Evolutionary conservation across 2,888 invertebrate genomes (phyloP).

Genomic region (Brachylomia viminalis): DNA sequence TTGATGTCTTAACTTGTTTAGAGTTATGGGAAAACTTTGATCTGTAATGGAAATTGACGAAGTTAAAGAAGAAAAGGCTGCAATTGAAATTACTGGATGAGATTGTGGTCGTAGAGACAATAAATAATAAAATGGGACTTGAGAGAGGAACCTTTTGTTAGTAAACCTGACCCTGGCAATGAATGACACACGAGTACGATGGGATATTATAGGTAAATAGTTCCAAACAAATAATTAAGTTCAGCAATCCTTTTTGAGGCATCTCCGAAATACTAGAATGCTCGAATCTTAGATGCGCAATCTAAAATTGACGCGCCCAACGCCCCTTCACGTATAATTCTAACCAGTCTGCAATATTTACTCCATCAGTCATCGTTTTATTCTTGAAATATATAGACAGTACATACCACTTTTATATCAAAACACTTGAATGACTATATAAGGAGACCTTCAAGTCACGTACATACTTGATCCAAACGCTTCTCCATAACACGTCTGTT

Average conservation of each 20-base stretch:
- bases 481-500: conserved; percentile 74
- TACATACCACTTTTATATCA: conserved; percentile 69
- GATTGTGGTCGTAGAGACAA: not conserved
- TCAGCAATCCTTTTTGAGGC: not conserved
- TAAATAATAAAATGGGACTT: not conserved
- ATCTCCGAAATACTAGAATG: not conserved
- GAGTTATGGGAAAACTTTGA: not conserved
- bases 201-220: too few species aligned
- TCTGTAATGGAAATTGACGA: not conserved
- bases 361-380: conserved; percentile 27
- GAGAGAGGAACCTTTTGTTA: not conserved
- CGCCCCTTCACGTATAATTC: not conserved
- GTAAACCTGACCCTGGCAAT: not conserved
- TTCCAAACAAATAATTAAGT: not conserved
- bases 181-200: not conserved
- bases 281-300: not conserved
- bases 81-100: not conserved
- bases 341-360: conserved; percentile 31
- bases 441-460: conserved; percentile 78
- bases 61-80: not conserved
- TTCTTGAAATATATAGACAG: conserved; percentile 51
- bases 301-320: not conserved
- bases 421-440: conserved; percentile 80
- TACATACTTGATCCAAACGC: conserved; percentile 72
- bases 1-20: conserved; percentile 47